Evolutionary conservation across 2,888 invertebrate species (phyloP).

Genomic region (Mylabris sibirica): DNA sequence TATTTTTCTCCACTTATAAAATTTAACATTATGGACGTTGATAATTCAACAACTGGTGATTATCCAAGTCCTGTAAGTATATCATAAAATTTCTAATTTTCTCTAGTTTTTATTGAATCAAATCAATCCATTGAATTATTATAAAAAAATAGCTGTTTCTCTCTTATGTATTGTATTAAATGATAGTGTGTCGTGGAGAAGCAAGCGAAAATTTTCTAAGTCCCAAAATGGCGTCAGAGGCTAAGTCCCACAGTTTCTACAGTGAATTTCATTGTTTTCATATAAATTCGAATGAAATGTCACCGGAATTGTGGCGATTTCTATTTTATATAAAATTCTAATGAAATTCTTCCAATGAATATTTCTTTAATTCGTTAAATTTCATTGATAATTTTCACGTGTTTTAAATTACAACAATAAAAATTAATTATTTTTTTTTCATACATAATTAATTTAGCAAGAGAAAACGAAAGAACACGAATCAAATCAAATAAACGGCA

Average conservation of each 20-base stretch:
- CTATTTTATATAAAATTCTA: neutral
- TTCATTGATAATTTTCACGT: slow-evolving; percentile 29
- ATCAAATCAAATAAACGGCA: slow-evolving; percentile 74
- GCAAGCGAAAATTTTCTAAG: slow-evolving; percentile 72
- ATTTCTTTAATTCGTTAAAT: neutral
- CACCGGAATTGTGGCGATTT: neutral
- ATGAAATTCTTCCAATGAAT: neutral
- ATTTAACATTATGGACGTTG: slow-evolving; percentile 71
- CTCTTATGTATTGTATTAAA: neutral
- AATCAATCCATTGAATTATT: slow-evolving; percentile 38
- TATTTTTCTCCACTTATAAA: slow-evolving; percentile 51
- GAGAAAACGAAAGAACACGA: slow-evolving; percentile 49
- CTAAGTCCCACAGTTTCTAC: slow-evolving; percentile 67
- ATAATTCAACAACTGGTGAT: slow-evolving; percentile 69
- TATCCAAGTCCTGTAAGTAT: slow-evolving; percentile 69
- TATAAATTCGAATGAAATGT: neutral
- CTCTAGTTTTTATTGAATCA: slow-evolving; percentile 34
- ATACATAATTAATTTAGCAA: slow-evolving; percentile 28
- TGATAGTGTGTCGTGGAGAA: slow-evolving; percentile 65
- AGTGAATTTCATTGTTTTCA: slow-evolving; percentile 19
- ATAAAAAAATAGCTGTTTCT: slow-evolving; percentile 2
- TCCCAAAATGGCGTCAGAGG: slow-evolving; percentile 89
- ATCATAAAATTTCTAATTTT: slow-evolving; percentile 50
- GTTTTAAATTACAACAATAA: slow-evolving; percentile 11
- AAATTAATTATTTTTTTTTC: slow-evolving; percentile 19